Evolutionary conservation across 2,113 vertebrate species (phyloP).

Genomic region (Pseudorhombus dupliciocellatus): DNA sequence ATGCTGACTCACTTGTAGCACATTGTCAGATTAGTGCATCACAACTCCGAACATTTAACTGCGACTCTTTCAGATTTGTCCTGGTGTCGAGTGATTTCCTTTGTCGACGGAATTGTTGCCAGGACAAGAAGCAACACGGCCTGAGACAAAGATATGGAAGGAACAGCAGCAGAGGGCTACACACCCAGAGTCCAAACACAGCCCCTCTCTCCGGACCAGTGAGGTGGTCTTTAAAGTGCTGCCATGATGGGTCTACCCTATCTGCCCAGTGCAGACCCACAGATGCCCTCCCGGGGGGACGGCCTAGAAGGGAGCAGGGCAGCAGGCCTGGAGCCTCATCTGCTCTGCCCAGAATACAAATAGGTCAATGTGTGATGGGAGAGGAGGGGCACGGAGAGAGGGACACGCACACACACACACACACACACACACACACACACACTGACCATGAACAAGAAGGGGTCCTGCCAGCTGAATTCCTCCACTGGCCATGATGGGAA

Average conservation of each 20-base stretch:
- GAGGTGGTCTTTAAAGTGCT: conserved; percentile 77
- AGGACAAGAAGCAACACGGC: conserved; percentile 17
- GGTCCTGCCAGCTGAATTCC: conserved; percentile 84
- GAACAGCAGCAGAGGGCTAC: conserved; percentile 25
- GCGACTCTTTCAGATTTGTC: conserved; percentile 4
- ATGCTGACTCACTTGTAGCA: not conserved
- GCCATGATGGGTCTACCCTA: conserved; percentile 79
- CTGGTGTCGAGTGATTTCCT: conserved; percentile 17
- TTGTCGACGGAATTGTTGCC: conserved; percentile 29
- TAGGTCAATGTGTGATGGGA: conserved; percentile 82
- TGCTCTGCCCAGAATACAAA: conserved; percentile 86
- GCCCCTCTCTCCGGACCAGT: conserved; percentile 63
- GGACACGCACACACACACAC: conserved; percentile 45
- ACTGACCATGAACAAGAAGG: conserved; percentile 78
- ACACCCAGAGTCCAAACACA: conserved; percentile 61
- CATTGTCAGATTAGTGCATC: not conserved
- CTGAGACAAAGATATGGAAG: conserved; percentile 56
- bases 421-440: conserved; percentile 51
- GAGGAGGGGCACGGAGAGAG: conserved; percentile 61
- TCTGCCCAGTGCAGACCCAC: conserved; percentile 76
- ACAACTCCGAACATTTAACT: not conserved
- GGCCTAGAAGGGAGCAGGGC: conserved; percentile 71
- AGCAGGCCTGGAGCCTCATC: conserved; percentile 82
- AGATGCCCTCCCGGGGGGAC: conserved; percentile 80
- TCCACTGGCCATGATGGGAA: conserved; percentile 83